Evolutionary conservation across 2,888 invertebrate species (phyloP), one percentile per base, ranked within the genome.

Genomic region (Platycnemis pennipes): DNA sequence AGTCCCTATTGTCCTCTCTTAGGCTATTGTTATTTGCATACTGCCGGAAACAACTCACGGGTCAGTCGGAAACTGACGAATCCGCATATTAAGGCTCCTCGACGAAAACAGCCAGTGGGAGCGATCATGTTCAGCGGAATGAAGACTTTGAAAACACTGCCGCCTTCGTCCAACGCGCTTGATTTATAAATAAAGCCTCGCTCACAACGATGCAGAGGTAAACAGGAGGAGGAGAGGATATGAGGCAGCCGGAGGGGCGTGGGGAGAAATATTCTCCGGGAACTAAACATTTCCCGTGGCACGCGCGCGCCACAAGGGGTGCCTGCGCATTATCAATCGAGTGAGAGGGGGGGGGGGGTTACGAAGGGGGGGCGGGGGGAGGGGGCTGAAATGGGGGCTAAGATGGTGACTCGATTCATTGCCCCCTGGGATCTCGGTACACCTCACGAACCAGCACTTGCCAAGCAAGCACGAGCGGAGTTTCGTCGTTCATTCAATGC

Each of bases 171-270:
- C 63, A 4, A 1, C 5, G 3, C 77, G 31, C 77, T 37, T 77
- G 77, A 77, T 77, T 77, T 77, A 77, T 77, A 77, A 77, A 77
- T 77, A 77, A 77, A 77, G 77, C 77, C 77, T 77, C 77, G 63
- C 13, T 8, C 77, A 77, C 11, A 37, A 19, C 69, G 19, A 77
- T 63, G 19, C 77, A 13, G 77, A 77, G 11, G 77, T 37, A 77
- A 77, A 77, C 77, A 77, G 37, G 37, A 77, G 77, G 37, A 77
- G 63, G 26, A 63, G 26, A 63, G 37, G 26, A 63, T 63, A 37
- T 77, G 77, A 16, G 37, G 37, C 13, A 11, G 37, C 26, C 8
- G 2, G 8, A 8, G 63, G 26, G n/a, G n/a, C 4, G 13, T 16
- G n/a, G 63, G n/a, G 26, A 8, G 26, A 26, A 37, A 77, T 77